Conservation (phyloP, 1,140 invertebrate species). For the Drosophila athabasca region DNA sequence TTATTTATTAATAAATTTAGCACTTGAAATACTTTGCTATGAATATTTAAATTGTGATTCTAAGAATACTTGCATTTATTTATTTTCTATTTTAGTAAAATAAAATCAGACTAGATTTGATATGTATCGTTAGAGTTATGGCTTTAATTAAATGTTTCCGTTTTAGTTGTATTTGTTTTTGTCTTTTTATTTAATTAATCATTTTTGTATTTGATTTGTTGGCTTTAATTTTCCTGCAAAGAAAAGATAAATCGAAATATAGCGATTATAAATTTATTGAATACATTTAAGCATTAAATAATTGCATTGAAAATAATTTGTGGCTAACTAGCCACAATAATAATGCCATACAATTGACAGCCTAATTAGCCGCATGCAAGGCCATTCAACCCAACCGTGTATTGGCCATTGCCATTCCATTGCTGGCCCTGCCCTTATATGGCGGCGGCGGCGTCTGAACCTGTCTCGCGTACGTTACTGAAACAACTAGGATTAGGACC, state of each 20-base stretch:
- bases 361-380: slow-evolving; percentile 48
- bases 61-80: slow-evolving; percentile 1
- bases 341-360: slow-evolving; percentile 36
- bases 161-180: slow-evolving; percentile 9
- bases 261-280: slow-evolving; percentile 28
- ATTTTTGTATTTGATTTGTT: slow-evolving; percentile 1
- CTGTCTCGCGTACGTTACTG: slow-evolving; percentile 9
- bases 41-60: slow-evolving; percentile 24
- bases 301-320: slow-evolving; percentile 19
- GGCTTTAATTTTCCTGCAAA: slow-evolving; percentile 34
- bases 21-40: slow-evolving; percentile 20
- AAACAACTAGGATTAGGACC: slow-evolving; percentile 38
- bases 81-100: slow-evolving; percentile 21
- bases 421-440: slow-evolving; percentile 38
- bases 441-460: slow-evolving; percentile 30
- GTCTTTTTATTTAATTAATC: slow-evolving; percentile 13
- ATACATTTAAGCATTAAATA: slow-evolving; percentile 3
- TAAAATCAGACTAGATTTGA: slow-evolving; percentile 73
- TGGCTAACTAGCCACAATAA: slow-evolving; percentile 30
- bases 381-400: slow-evolving; percentile 19
- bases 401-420: slow-evolving; percentile 29
- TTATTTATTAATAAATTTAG: slow-evolving; percentile 14
- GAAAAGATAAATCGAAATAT: background rate
- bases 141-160: slow-evolving; percentile 33
- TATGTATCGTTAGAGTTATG: slow-evolving; percentile 70